A percentile compares a stretch with the other conserved stretches of the same genome.
Evolutionary conservation across 2,888 invertebrate species (phyloP).

Genomic region (Acheta domesticus): DNA sequence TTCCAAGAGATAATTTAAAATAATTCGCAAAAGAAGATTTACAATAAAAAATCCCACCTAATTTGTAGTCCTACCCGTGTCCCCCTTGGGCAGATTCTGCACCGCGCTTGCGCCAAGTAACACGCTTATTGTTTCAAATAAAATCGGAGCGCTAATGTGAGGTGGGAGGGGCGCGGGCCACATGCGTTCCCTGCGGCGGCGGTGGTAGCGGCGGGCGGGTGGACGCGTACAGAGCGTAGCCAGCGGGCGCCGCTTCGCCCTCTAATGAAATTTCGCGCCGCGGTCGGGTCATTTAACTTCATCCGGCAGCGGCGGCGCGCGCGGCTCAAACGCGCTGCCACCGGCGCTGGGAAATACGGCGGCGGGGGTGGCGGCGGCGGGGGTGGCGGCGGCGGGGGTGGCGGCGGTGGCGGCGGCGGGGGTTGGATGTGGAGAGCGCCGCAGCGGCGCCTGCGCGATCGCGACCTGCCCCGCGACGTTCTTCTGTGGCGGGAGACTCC

Average conservation of each 20-base stretch:
- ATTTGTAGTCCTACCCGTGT: too few species aligned
- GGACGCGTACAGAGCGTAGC: not conserved
- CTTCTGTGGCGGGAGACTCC: too few species aligned
- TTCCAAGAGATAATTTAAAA: too few species aligned
- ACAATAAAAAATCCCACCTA: too few species aligned
- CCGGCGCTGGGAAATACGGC: not conserved
- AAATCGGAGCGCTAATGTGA: not conserved
- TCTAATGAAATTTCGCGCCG: conserved; percentile 18
- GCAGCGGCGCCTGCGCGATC: too few species aligned
- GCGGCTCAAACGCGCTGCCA: not conserved
- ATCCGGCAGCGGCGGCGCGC: not conserved
- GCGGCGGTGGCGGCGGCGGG: too few species aligned
- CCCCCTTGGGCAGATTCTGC: too few species aligned
- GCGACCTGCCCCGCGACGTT: too few species aligned
- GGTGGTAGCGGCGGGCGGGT: not conserved
- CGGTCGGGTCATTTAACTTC: not conserved
- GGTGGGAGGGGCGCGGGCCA: not conserved
- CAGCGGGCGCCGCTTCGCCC: not conserved
- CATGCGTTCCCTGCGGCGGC: not conserved
- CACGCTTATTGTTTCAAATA: not conserved
- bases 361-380: not conserved
- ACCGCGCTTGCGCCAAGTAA: too few species aligned
- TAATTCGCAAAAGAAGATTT: too few species aligned
- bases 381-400: not conserved
- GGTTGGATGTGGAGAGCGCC: too few species aligned